Percentiles rank a stretch among this genome's conserved stretches.
Conservation (phyloP, 30 jellyfish, hydroid and myxozoan species). For the Morbakka virulenta region DNA sequence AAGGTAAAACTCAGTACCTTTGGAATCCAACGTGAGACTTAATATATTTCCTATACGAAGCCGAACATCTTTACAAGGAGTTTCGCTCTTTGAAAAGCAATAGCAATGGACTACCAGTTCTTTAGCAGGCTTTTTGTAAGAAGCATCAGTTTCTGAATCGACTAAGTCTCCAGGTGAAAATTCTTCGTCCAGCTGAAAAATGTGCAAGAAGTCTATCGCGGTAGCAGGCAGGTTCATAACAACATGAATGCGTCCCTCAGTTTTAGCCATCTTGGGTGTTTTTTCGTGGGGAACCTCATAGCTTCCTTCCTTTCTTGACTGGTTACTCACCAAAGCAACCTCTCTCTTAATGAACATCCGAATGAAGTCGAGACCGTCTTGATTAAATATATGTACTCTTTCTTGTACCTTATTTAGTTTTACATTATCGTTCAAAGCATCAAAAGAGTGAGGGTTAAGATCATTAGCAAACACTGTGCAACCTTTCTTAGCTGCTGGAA, state of each 20-base stretch:
- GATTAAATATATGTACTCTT: conserved; percentile 32
- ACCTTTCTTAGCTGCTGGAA: conserved; percentile 88
- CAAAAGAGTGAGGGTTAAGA: conserved; percentile 66
- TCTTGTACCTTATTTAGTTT: conserved; percentile 55
- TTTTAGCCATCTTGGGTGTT: background rate
- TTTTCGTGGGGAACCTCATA: background rate
- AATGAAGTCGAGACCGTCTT: conserved; percentile 82
- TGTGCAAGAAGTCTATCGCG: conserved; percentile 80
- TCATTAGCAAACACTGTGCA: conserved; percentile 92
- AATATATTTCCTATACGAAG: conserved; percentile 29
- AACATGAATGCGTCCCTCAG: conserved; percentile 63
- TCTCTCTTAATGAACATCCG: background rate
- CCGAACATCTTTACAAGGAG: conserved; percentile 72
- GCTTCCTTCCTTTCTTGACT: background rate
- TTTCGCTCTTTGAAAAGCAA: conserved; percentile 64
- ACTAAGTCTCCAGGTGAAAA: background rate
- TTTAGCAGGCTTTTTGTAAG: background rate
- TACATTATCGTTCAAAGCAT: conserved; percentile 61
- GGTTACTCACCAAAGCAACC: background rate
- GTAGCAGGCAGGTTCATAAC: conserved; percentile 95
- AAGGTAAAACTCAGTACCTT: conserved; percentile 17
- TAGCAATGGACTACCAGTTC: conserved; percentile 61
- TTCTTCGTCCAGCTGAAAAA: conserved; percentile 17
- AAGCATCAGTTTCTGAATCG: background rate
- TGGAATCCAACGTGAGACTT: conserved; percentile 11